Percentiles rank a stretch among this genome's conserved stretches.
phyloP scores from a whole-genome alignment of 2,888 invertebrate genomes.

The Electrophaes corylata region DNA sequence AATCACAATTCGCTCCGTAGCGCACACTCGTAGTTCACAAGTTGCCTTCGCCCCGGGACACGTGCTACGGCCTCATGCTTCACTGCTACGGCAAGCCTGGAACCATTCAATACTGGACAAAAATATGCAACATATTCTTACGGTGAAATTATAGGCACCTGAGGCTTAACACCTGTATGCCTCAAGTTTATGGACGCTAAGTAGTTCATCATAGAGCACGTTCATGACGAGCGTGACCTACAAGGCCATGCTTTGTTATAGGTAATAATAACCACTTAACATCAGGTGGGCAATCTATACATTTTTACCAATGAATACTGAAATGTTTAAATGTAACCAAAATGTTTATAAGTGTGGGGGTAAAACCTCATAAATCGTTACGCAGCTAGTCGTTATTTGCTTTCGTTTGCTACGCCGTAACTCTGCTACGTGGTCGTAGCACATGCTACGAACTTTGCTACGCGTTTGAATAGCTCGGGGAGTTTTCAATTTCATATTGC shows the following conservation, averaged over 20 bases:
- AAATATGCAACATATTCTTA: neutral
- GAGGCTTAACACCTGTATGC: too few species aligned
- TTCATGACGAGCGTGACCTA: too few species aligned
- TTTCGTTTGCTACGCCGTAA: neutral
- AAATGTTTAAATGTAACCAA: too few species aligned
- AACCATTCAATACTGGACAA: neutral
- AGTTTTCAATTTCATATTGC: neutral
- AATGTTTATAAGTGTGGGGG: neutral
- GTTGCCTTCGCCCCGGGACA: constrained; percentile 39
- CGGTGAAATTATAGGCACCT: too few species aligned
- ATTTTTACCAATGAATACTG: too few species aligned
- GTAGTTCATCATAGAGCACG: too few species aligned
- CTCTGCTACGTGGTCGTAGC: constrained; percentile 4
- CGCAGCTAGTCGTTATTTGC: neutral
- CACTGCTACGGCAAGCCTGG: constrained; percentile 5
- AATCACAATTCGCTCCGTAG: constrained; percentile 23
- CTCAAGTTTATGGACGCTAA: too few species aligned
- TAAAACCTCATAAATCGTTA: neutral
- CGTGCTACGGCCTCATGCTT: constrained; percentile 17
- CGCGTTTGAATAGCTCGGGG: constrained; percentile 28
- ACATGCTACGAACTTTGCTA: constrained; percentile 38
- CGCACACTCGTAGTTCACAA: constrained; percentile 33
- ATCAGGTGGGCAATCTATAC: too few species aligned
- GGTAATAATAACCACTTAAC: too few species aligned
- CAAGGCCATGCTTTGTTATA: too few species aligned